These are phyloP conservation scores for Idaea aversata DNA, from an alignment of 2,888 invertebrate genomes.

Conservation along the genomic window DNA sequence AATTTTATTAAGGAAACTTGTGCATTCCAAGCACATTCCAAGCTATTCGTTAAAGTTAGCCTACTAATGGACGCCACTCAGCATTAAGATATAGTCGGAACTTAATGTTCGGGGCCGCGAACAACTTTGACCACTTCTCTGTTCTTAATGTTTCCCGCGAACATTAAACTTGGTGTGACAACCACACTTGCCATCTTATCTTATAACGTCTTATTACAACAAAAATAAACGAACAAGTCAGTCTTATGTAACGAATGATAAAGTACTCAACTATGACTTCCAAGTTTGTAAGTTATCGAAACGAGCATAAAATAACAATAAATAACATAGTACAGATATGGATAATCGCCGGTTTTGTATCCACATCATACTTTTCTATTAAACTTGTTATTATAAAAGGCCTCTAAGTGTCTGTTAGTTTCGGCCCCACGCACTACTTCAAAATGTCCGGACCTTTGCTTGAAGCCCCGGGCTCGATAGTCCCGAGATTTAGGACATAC, in stretches of 20 bases:
- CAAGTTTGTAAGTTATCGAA: too few relatives aligned
- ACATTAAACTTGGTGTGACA: conserved; percentile 50
- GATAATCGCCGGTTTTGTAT: too few relatives aligned
- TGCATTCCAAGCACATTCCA: conserved; percentile 20
- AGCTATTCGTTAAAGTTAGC: conserved; percentile 42
- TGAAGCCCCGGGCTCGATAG: too few relatives aligned
- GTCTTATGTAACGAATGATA: conserved; percentile 3
- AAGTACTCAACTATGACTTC: too few relatives aligned
- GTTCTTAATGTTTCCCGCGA: conserved; percentile 57
- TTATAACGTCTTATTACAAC: conserved; percentile 26
- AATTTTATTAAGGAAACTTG: conserved; percentile 1
- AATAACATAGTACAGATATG: too few relatives aligned
- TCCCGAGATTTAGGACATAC: too few relatives aligned
- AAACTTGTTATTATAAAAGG: too few relatives aligned
- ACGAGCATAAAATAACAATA: too few relatives aligned
- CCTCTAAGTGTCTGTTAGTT: too few relatives aligned
- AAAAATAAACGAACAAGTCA: conserved; percentile 22
- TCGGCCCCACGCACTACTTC: too few relatives aligned
- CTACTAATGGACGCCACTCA: conserved; percentile 61
- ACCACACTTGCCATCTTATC: conserved; percentile 39
- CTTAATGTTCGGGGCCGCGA: conserved; percentile 43
- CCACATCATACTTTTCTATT: too few relatives aligned
- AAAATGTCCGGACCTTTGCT: too few relatives aligned
- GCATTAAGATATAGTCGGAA: conserved; percentile 55
- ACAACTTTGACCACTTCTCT: conserved; percentile 60